Evolutionary conservation across 2,113 vertebrate genomes (phyloP).

Genomic region (Eulacestoma nigropectus): DNA sequence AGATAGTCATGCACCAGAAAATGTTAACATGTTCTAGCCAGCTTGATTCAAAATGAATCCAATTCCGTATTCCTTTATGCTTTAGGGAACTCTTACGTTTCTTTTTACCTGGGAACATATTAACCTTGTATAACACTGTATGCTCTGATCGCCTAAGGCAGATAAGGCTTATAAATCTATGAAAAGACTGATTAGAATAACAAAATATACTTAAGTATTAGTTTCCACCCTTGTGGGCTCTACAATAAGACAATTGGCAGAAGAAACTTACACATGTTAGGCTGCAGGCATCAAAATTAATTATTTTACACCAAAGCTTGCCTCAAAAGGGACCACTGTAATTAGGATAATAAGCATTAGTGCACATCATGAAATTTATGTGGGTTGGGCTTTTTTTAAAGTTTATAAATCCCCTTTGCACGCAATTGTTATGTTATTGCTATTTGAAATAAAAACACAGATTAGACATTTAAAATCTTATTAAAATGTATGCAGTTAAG

Average conservation of each 20-base stretch:
- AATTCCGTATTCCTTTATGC: not conserved
- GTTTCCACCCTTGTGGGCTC: slow-evolving; percentile 21
- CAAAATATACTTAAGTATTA: not conserved
- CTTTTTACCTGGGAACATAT: not conserved
- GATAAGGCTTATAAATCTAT: not conserved
- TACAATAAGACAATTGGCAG: not conserved
- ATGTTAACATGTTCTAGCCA: not conserved
- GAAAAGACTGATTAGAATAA: slow-evolving; percentile 31
- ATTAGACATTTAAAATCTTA: slow-evolving; percentile 27
- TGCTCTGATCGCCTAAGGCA: not conserved
- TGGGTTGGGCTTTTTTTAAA: not conserved
- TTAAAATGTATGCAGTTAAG: slow-evolving; percentile 26
- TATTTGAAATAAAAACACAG: slow-evolving; percentile 27
- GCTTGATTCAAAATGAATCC: not conserved
- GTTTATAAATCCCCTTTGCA: slow-evolving; percentile 45
- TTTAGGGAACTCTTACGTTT: not conserved
- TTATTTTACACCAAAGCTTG: slow-evolving; percentile 34
- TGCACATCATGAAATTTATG: slow-evolving; percentile 7
- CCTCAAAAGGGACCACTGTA: slow-evolving; percentile 44
- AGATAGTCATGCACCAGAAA: not conserved
- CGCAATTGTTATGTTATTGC: not conserved
- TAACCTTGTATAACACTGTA: not conserved
- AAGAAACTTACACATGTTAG: slow-evolving; percentile 34
- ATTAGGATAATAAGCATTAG: slow-evolving; percentile 54
- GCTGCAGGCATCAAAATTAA: slow-evolving; percentile 54